phyloP scores from a whole-genome alignment of 2,113 vertebrate genomes.

The Amazona vittata region DNA sequence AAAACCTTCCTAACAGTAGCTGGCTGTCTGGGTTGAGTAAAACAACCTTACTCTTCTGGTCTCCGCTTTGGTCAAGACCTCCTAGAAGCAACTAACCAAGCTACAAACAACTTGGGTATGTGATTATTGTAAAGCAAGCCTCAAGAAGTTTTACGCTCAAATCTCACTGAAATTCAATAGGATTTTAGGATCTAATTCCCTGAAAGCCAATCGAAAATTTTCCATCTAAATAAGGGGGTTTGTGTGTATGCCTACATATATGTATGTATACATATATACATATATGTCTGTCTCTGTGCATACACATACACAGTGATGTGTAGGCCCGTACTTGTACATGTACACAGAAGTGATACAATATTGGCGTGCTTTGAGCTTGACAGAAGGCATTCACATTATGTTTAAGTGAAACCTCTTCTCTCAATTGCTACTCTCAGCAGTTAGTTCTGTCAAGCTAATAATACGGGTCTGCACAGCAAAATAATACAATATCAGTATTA shows the following conservation, averaged over 20 bases:
- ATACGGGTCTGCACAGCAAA: constrained; percentile 30
- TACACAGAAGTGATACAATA: background rate
- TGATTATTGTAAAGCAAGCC: background rate
- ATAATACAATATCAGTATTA: constrained; percentile 60
- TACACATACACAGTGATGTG: background rate
- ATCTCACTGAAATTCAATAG: background rate
- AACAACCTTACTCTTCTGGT: background rate
- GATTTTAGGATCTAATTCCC: background rate
- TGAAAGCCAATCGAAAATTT: background rate
- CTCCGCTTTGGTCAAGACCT: background rate
- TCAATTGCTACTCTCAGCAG: constrained; percentile 25
- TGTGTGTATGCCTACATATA: background rate
- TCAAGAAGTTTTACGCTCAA: background rate
- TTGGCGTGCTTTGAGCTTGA: background rate
- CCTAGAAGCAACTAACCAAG: background rate
- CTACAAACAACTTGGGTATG: background rate
- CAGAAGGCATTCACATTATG: constrained; percentile 2
- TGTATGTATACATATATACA: background rate
- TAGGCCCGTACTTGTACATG: background rate
- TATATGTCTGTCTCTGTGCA: background rate
- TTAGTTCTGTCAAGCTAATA: constrained; percentile 60
- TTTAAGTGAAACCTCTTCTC: constrained; percentile 25
- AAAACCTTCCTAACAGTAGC: background rate
- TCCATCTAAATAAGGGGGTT: background rate
- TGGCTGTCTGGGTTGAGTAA: background rate